These are phyloP conservation scores for Agriopis marginaria DNA, from an alignment of 2,888 invertebrate species.

Conservation along the genomic window DNA sequence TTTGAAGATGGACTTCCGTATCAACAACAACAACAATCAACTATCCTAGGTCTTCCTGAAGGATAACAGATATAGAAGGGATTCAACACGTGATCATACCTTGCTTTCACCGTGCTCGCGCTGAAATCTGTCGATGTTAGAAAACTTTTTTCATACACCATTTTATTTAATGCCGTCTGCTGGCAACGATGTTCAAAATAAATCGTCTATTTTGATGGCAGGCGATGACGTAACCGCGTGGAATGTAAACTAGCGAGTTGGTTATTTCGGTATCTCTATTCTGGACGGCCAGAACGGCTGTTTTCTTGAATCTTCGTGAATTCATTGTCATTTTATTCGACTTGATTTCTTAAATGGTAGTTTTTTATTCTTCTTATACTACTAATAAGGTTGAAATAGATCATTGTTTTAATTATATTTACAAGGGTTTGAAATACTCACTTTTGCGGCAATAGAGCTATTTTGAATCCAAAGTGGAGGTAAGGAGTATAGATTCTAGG, in stretches of 20 bases:
- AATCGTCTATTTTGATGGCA: slow-evolving; percentile 73
- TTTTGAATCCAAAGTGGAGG: no score
- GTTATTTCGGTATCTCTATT: slow-evolving; percentile 67
- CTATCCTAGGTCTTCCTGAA: no score
- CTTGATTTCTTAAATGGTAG: background rate
- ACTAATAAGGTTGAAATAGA: no score
- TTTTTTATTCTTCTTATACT: background rate
- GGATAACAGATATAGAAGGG: no score
- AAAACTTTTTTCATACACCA: slow-evolving; percentile 51
- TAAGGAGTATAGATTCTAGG: no score
- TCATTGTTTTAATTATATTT: no score
- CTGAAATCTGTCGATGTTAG: slow-evolving; percentile 19
- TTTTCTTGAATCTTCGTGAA: slow-evolving; percentile 45
- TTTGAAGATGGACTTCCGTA: no score
- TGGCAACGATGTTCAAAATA: slow-evolving; percentile 80
- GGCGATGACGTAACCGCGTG: slow-evolving; percentile 68
- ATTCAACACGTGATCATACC: background rate
- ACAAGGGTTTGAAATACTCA: no score
- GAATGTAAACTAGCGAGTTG: slow-evolving; percentile 72
- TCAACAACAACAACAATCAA: no score
- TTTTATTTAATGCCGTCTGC: slow-evolving; percentile 71
- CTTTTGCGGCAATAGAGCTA: no score
- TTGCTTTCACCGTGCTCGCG: background rate
- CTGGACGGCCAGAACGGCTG: slow-evolving; percentile 59
- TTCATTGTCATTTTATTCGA: slow-evolving; percentile 30